A percentile compares a stretch with the other conserved stretches of the same genome.
These are phyloP conservation scores for Pristionchus maxplancki DNA, from an alignment of 2,888 invertebrate species.

Conservation along the genomic window DNA sequence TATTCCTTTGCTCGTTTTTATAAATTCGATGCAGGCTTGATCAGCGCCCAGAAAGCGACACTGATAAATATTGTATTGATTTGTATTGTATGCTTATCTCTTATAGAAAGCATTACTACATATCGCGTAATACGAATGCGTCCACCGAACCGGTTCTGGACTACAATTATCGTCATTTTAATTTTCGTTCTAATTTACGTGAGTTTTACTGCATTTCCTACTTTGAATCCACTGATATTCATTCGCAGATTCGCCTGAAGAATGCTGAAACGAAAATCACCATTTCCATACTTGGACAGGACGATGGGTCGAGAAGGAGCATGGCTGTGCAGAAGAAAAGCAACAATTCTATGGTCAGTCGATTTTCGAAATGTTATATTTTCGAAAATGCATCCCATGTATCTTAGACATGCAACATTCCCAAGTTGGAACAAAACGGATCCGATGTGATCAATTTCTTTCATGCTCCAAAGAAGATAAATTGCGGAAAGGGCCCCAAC, in stretches of 20 bases:
- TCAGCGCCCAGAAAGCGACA: too few species aligned
- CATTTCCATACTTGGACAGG: not conserved
- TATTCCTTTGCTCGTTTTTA: not conserved
- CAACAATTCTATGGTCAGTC: not conserved
- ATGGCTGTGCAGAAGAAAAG: not conserved
- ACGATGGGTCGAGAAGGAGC: constrained; percentile 8
- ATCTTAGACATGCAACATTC: constrained; percentile 50
- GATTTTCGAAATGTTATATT: not conserved
- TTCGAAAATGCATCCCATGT: too few species aligned
- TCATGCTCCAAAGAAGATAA: not conserved
- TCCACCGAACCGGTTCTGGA: not conserved
- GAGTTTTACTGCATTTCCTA: not conserved
- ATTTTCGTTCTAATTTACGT: not conserved
- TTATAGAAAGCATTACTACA: too few species aligned
- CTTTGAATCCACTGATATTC: not conserved
- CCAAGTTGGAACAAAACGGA: constrained; percentile 38
- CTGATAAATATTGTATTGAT: too few species aligned
- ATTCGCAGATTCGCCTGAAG: not conserved
- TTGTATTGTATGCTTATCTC: too few species aligned
- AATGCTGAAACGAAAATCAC: not conserved
- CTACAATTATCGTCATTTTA: not conserved
- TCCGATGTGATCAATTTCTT: constrained; percentile 34
- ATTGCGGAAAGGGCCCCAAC: not conserved
- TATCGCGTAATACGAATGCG: not conserved
- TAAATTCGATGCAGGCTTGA: too few species aligned